phyloP scores from a whole-genome alignment of 2,888 invertebrate species.

The Phaedon cochleariae region DNA sequence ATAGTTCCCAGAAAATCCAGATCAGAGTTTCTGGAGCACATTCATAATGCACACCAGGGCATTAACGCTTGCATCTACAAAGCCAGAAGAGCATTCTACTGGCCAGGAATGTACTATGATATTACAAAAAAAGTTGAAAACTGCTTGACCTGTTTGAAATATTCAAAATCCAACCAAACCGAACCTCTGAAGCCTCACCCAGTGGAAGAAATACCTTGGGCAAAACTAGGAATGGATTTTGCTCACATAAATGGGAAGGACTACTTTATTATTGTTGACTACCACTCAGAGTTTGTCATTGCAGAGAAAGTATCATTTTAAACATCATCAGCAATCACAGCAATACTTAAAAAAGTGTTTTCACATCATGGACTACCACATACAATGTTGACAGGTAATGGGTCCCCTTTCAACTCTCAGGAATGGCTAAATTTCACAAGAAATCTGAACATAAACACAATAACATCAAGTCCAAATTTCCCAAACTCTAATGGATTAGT shows the following conservation, averaged over 20 bases:
- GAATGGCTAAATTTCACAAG: not conserved
- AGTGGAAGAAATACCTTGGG: not conserved
- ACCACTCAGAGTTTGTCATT: not conserved
- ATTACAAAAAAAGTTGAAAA: not conserved
- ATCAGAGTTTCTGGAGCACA: not conserved
- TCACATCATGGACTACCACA: not conserved
- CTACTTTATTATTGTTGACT: not conserved
- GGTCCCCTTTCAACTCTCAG: not conserved
- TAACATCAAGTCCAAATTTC: not conserved
- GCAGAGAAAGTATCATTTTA: not conserved
- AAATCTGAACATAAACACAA: not conserved
- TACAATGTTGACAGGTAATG: not conserved
- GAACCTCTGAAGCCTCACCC: not conserved
- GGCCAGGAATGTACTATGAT: not conserved
- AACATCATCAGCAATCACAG: not conserved
- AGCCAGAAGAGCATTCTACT: not conserved
- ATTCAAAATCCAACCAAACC: not conserved
- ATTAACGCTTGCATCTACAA: not conserved
- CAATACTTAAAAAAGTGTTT: slow-evolving; percentile 1
- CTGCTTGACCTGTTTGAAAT: not conserved
- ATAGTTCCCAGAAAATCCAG: not conserved
- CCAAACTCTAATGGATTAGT: not conserved
- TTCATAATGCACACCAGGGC: not conserved
- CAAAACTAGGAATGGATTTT: not conserved
- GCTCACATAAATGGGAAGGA: not conserved